Evolutionary conservation across 92 coral and sea anemone species (phyloP).

Genomic region (Palythoa grandiflora): DNA sequence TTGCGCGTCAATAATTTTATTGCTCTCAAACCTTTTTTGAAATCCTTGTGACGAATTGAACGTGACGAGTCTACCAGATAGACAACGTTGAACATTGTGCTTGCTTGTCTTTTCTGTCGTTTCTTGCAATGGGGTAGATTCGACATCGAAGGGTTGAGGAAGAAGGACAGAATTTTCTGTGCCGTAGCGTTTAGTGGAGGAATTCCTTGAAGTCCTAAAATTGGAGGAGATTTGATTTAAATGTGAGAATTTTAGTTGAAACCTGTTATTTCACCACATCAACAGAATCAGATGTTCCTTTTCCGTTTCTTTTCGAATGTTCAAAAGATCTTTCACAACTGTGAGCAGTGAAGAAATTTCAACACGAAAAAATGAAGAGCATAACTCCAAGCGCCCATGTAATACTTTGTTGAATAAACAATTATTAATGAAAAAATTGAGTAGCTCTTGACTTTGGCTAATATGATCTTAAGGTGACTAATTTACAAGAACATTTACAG

Average conservation of each 20-base stretch:
- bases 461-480: too few relatives aligned
- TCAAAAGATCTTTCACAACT: too few relatives aligned
- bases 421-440: too few relatives aligned
- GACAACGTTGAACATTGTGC: slow-evolving; percentile 28
- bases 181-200: slow-evolving; percentile 34
- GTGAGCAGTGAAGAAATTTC: neutral
- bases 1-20: slow-evolving; percentile 37
- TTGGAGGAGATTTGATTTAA: neutral
- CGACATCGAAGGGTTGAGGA: slow-evolving; percentile 15
- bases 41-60: slow-evolving; percentile 44
- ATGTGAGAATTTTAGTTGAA: too few relatives aligned
- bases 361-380: too few relatives aligned
- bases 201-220: slow-evolving; percentile 20
- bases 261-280: too few relatives aligned
- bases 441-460: too few relatives aligned
- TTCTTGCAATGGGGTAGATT: neutral
- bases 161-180: slow-evolving; percentile 21
- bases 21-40: slow-evolving; percentile 34
- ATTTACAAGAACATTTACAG: too few relatives aligned
- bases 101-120: slow-evolving; percentile 9
- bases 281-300: too few relatives aligned
- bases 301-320: neutral
- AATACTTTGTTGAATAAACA: too few relatives aligned
- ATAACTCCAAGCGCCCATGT: too few relatives aligned
- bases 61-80: slow-evolving; percentile 30